A percentile compares a stretch with the other conserved stretches of the same genome.
Conservation (phyloP, 2,888 invertebrate species). For the Neoascia interrupta region DNA sequence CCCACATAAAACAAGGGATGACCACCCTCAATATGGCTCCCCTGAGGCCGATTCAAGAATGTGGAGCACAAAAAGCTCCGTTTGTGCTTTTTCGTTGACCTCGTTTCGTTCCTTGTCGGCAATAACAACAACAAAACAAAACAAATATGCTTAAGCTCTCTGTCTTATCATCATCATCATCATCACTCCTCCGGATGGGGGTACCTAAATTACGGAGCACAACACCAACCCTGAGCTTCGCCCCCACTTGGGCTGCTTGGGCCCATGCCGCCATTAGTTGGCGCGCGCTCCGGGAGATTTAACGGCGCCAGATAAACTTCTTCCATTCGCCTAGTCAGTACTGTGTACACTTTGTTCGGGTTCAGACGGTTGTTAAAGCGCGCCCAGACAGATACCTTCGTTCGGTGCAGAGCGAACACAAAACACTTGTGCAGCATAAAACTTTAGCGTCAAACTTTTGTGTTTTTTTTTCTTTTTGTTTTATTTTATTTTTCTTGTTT, state of each 20-base stretch:
- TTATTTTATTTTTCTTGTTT: slow-evolving; percentile 4
- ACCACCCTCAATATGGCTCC: slow-evolving; percentile 22
- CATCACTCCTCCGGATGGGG: not conserved
- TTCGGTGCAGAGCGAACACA: slow-evolving; percentile 1
- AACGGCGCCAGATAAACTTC: slow-evolving; percentile 44
- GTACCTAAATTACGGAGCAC: not conserved
- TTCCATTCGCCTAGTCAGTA: slow-evolving; percentile 49
- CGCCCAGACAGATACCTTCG: too few relatives aligned
- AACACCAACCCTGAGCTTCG: slow-evolving; percentile 42
- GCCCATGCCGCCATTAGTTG: slow-evolving; percentile 7
- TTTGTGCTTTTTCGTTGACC: slow-evolving; percentile 48
- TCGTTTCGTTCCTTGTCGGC: slow-evolving; percentile 21
- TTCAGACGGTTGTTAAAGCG: slow-evolving; percentile 34
- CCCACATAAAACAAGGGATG: slow-evolving; percentile 8
- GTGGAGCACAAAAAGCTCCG: slow-evolving; percentile 43
- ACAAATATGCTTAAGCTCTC: not conserved
- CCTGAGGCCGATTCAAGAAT: slow-evolving; percentile 17
- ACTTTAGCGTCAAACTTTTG: slow-evolving; percentile 26
- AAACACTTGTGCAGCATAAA: slow-evolving; percentile 27
- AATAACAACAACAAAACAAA: slow-evolving; percentile 16
- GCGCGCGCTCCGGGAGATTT: slow-evolving; percentile 46
- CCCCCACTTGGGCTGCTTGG: slow-evolving; percentile 21
- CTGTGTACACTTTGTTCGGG: slow-evolving; percentile 43
- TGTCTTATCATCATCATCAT: too few relatives aligned
- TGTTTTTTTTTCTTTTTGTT: slow-evolving; percentile 8